phyloP scores from a whole-genome alignment of 2,113 vertebrate genomes.

The Pyrgilauda ruficollis region DNA sequence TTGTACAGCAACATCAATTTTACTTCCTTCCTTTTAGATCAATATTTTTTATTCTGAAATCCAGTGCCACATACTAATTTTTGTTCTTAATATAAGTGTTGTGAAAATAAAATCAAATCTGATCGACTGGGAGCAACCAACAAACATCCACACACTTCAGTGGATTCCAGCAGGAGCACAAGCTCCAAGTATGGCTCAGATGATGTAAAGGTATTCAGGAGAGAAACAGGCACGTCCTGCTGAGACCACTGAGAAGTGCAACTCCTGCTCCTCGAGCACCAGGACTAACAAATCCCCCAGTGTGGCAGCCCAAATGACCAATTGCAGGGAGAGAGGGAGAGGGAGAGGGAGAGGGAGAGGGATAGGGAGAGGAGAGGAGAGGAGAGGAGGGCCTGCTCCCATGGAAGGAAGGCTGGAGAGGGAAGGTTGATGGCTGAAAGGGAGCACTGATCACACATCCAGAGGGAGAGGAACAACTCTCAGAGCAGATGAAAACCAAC shows the following conservation, averaged over 20 bases:
- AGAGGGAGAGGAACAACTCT: background rate
- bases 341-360: background rate
- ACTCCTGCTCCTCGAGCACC: background rate
- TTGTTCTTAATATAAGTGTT: background rate
- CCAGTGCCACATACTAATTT: background rate
- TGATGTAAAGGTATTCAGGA: background rate
- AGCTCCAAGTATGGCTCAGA: background rate
- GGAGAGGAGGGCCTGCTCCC: background rate
- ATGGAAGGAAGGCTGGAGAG: background rate
- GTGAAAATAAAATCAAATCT: background rate
- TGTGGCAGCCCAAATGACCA: background rate
- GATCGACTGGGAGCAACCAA: background rate
- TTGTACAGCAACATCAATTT: background rate
- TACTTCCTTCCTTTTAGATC: background rate
- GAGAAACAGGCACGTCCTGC: background rate
- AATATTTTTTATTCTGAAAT: background rate
- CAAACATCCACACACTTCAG: fast-evolving
- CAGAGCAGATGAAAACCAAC: background rate
- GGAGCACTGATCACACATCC: background rate
- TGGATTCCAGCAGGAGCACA: background rate
- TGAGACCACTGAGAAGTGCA: background rate
- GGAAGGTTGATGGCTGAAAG: background rate
- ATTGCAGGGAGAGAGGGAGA: background rate
- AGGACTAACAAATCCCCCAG: background rate
- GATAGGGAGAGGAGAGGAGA: too few relatives aligned